Evolutionary conservation across 2,888 invertebrate genomes (phyloP).

Genomic region (Arctia plantaginis): DNA sequence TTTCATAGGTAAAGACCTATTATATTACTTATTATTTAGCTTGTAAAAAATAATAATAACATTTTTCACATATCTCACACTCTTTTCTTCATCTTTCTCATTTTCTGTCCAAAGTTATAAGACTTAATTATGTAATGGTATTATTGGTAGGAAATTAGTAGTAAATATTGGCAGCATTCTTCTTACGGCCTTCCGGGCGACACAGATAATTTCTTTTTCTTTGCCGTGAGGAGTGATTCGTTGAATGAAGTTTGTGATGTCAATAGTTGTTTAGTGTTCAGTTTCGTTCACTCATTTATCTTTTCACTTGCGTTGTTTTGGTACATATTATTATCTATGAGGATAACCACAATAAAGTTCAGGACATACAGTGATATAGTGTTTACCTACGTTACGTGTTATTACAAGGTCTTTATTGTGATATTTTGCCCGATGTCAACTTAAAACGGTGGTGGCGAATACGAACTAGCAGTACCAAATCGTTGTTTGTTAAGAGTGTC

Average conservation of each 20-base stretch:
- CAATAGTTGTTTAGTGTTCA: neutral
- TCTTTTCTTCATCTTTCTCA: too few relatives aligned
- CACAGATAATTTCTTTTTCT: too few relatives aligned
- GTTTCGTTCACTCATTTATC: neutral
- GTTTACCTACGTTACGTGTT: neutral
- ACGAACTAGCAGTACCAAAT: neutral
- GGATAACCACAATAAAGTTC: neutral
- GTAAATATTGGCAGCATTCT: neutral
- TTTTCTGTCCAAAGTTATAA: too few relatives aligned
- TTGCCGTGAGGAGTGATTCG: neutral
- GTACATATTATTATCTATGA: neutral
- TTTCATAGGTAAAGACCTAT: too few relatives aligned
- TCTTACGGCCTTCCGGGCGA: neutral
- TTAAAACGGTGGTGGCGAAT: neutral
- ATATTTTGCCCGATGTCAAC: slow-evolving; percentile 14
- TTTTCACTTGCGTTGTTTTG: neutral
- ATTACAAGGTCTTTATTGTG: neutral
- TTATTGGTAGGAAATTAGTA: neutral
- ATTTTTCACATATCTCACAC: too few relatives aligned
- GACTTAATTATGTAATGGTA: too few relatives aligned
- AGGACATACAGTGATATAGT: neutral
- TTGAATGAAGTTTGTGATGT: neutral
- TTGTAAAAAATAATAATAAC: too few relatives aligned
- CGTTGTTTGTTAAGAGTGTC: slow-evolving; percentile 2
- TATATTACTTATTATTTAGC: too few relatives aligned